Evolutionary conservation across 2,797 vertebrate genomes (phyloP).

Genomic region (Thamnophis elegans): DNA sequence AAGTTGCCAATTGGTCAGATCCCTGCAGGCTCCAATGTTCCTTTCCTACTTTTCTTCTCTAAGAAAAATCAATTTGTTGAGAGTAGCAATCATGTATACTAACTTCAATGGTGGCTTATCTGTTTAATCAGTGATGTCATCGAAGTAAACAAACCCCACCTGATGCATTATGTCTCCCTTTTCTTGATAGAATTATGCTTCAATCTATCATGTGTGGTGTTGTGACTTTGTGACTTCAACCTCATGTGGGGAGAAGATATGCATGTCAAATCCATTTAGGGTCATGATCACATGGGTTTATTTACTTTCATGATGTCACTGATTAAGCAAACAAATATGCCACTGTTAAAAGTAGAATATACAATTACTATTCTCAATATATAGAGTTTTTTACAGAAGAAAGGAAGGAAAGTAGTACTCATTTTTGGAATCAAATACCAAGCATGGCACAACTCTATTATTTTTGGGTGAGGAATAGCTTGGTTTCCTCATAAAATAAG

Average conservation of each 20-base stretch:
- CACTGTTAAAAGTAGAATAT: neutral
- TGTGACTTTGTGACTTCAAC: neutral
- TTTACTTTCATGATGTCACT: neutral
- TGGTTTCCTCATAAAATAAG: slow-evolving; percentile 14
- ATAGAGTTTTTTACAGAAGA: neutral
- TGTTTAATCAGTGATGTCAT: neutral
- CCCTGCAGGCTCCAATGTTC: neutral
- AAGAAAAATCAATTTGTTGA: neutral
- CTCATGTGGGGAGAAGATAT: neutral
- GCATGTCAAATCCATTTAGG: neutral
- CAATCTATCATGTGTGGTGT: neutral
- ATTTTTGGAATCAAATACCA: neutral
- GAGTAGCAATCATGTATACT: neutral
- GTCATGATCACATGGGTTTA: neutral
- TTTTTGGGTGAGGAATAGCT: slow-evolving; percentile 24
- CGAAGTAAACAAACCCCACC: neutral
- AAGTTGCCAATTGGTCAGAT: neutral
- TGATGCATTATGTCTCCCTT: neutral
- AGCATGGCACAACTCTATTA: neutral
- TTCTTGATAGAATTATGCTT: neutral
- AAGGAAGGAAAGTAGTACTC: neutral
- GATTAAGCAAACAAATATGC: neutral
- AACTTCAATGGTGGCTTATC: neutral
- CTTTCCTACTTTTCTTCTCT: neutral
- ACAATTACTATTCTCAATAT: neutral